A percentile compares a stretch with the other conserved stretches of the same genome.
Conservation (phyloP, 1,140 invertebrate genomes). For the Tetramorium simillimum region DNA sequence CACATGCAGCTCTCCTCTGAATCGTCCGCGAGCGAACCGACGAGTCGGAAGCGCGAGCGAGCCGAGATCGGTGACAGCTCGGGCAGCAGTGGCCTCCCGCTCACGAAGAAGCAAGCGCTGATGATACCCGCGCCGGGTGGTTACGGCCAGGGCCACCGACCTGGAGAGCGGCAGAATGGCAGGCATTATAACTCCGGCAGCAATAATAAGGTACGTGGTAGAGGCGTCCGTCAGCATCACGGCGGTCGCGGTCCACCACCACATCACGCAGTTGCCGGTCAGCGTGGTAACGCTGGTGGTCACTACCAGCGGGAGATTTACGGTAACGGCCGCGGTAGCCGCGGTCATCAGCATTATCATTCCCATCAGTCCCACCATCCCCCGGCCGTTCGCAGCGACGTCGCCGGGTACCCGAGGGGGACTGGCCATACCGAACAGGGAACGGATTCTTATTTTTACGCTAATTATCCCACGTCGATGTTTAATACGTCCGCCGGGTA, state of each 20-base stretch:
- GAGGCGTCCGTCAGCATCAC: conserved; percentile 74
- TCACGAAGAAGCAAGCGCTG: conserved; percentile 73
- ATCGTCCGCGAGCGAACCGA: conserved; percentile 26
- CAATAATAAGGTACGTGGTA: conserved; percentile 86
- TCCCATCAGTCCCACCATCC: conserved; percentile 55
- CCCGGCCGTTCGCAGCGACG: conserved; percentile 63
- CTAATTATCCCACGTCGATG: conserved; percentile 76
- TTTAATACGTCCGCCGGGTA: conserved; percentile 61
- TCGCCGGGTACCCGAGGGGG: conserved; percentile 59
- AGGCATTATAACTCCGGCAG: conserved; percentile 83
- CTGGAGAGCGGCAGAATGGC: conserved; percentile 80
- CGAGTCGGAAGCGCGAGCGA: conserved; percentile 77
- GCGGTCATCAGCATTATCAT: conserved; percentile 62
- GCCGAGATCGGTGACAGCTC: conserved; percentile 60
- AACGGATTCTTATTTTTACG: conserved; percentile 71
- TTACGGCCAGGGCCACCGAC: conserved; percentile 69
- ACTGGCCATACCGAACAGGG: conserved; percentile 25
- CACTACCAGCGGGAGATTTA: conserved; percentile 73
- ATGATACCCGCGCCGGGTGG: conserved; percentile 48
- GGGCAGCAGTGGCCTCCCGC: conserved; percentile 23
- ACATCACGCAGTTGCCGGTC: conserved; percentile 67
- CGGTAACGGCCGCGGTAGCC: conserved; percentile 64
- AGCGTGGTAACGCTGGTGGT: conserved; percentile 54
- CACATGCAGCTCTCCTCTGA: conserved; percentile 36
- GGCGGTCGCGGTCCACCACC: conserved; percentile 74